Percentiles rank a stretch among this genome's conserved stretches.
Conservation (phyloP, 2,888 invertebrate genomes). For the Campaea margaritaria region DNA sequence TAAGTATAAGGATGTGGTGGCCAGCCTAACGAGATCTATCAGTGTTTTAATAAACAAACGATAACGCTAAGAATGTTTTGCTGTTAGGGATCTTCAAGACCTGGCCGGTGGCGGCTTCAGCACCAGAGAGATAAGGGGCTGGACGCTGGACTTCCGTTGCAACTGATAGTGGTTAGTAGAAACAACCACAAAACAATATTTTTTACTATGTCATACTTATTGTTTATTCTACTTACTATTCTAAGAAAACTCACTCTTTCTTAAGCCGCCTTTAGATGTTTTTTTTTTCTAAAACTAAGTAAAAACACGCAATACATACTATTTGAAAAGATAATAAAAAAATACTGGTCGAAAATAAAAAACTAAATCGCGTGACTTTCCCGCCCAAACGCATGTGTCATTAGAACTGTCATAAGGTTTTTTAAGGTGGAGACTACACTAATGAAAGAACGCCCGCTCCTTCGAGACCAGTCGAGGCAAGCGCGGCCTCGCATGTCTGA, state of each 20-base stretch:
- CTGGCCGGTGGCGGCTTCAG: conserved; percentile 62
- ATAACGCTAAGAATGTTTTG: conserved; percentile 49
- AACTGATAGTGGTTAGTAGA: conserved; percentile 56
- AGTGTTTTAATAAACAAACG: conserved; percentile 58
- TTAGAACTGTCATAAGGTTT: conserved; percentile 74
- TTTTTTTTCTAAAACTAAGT: too few species aligned
- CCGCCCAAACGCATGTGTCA: conserved; percentile 77
- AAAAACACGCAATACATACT: too few species aligned
- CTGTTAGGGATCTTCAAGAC: conserved; percentile 57
- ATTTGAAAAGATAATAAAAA: too few species aligned
- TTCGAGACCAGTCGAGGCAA: conserved; percentile 74
- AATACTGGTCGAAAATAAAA: conserved; percentile 52
- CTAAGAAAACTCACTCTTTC: conserved; percentile 43
- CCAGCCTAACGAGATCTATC: conserved; percentile 55
- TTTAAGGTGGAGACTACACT: conserved; percentile 73
- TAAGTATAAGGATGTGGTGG: conserved; percentile 36
- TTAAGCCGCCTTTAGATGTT: too few species aligned
- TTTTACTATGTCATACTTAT: too few species aligned
- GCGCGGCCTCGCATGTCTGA: conserved; percentile 58
- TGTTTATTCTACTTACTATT: conserved; percentile 46
- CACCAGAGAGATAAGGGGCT: conserved; percentile 65
- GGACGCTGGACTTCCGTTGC: conserved; percentile 65
- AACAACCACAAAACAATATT: conserved; percentile 55
- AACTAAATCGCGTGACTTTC: conserved; percentile 76
- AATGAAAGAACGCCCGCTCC: conserved; percentile 83